phyloP scores from a whole-genome alignment of 2,797 vertebrate species.

The Poecilia velifera region DNA sequence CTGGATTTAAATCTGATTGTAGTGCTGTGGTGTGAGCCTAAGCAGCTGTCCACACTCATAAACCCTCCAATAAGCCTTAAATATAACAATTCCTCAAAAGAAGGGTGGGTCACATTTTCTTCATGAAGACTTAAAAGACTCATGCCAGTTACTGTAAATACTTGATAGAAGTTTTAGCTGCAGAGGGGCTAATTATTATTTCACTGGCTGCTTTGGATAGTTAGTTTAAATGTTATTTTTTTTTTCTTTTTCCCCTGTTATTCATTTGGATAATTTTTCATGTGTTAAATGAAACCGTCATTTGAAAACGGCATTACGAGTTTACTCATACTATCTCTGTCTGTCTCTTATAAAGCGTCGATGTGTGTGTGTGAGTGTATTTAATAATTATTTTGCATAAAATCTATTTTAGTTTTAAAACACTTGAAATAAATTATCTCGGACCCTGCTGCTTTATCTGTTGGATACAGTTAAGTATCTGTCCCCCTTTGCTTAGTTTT shows the following conservation, averaged over 20 bases:
- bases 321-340: neutral
- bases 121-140: neutral
- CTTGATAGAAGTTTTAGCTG: neutral
- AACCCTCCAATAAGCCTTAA: neutral
- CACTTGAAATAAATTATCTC: neutral
- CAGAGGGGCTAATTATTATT: neutral
- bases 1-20: neutral
- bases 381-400: neutral
- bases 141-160: neutral
- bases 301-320: neutral
- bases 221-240: neutral
- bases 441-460: neutral
- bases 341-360: neutral
- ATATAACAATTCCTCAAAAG: neutral
- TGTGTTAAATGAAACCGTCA: neutral
- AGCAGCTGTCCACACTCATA: neutral
- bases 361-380: neutral
- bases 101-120: neutral
- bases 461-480: conserved; percentile 4
- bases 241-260: too few relatives aligned
- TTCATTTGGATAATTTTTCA: neutral
- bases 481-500: neutral
- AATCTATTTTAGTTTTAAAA: neutral
- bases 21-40: neutral
- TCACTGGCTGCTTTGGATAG: neutral